Evolutionary conservation across 1,140 invertebrate species (phyloP).

Genomic region (Bombus fervidus): DNA sequence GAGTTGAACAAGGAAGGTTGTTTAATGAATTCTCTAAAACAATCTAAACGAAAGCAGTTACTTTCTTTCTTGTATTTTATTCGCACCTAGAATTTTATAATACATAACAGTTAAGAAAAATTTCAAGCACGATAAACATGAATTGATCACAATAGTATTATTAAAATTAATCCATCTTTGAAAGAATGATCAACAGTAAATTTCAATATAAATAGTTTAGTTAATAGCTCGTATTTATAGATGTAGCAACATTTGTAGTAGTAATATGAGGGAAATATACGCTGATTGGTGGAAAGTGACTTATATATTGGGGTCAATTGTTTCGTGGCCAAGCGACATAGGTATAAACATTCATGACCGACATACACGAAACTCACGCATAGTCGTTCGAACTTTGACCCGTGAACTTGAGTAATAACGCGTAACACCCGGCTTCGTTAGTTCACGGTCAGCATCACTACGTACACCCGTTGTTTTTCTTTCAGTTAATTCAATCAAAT

Average conservation of each 20-base stretch:
- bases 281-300: background rate
- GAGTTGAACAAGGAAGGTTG: too few species aligned
- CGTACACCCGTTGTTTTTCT: background rate
- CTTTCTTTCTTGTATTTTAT: background rate
- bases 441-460: slow-evolving; percentile 67
- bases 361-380: slow-evolving; percentile 37
- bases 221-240: background rate
- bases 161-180: background rate
- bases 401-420: slow-evolving; percentile 61
- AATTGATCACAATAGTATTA: background rate
- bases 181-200: background rate
- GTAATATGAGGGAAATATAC: background rate
- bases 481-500: background rate
- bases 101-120: background rate
- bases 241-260: background rate
- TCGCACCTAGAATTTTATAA: background rate
- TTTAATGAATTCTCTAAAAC: too few species aligned
- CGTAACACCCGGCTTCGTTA: slow-evolving; percentile 42
- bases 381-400: slow-evolving; percentile 55
- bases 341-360: slow-evolving; percentile 21
- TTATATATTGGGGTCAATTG: slow-evolving; percentile 24
- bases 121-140: background rate
- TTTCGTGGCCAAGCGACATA: slow-evolving; percentile 7
- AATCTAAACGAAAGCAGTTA: too few species aligned
- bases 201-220: background rate